A percentile compares a stretch with the other conserved stretches of the same genome.
Conservation (phyloP, 1,140 invertebrate species). For the Zaprionus vittiger region DNA sequence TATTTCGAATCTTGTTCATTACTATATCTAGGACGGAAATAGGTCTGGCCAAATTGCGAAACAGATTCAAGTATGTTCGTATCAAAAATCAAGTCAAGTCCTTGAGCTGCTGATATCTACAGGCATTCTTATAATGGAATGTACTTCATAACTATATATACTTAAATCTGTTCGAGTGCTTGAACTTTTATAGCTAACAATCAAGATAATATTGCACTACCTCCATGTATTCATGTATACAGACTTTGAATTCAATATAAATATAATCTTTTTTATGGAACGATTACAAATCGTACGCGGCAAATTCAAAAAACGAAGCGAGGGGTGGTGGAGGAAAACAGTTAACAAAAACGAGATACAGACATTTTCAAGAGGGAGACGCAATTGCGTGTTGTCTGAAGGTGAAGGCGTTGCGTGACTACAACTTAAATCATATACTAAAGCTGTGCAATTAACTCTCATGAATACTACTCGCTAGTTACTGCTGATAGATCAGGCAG, state of each 20-base stretch:
- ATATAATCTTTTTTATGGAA: neutral
- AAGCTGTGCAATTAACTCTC: constrained; percentile 15
- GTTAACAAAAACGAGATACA: neutral
- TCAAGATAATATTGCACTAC: neutral
- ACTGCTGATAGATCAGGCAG: neutral
- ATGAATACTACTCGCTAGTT: neutral
- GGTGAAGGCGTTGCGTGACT: constrained; percentile 26
- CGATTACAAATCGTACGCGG: neutral
- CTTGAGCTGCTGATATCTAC: neutral
- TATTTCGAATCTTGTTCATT: neutral
- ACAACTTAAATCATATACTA: constrained; percentile 4
- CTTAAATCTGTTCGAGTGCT: neutral
- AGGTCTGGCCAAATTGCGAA: neutral
- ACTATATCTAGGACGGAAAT: neutral
- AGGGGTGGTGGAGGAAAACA: neutral
- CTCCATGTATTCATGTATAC: neutral
- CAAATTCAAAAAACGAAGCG: neutral
- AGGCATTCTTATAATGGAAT: neutral
- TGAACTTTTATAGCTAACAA: neutral
- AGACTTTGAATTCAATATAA: neutral
- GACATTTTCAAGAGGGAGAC: neutral
- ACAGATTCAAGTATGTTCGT: neutral
- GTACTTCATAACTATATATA: neutral
- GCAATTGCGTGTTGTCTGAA: constrained; percentile 5
- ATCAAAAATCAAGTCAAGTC: neutral